Evolutionary conservation across 2,113 vertebrate species (phyloP), one percentile per base, ranked within the genome.

Genomic region (Alexandromys fortis): DNA sequence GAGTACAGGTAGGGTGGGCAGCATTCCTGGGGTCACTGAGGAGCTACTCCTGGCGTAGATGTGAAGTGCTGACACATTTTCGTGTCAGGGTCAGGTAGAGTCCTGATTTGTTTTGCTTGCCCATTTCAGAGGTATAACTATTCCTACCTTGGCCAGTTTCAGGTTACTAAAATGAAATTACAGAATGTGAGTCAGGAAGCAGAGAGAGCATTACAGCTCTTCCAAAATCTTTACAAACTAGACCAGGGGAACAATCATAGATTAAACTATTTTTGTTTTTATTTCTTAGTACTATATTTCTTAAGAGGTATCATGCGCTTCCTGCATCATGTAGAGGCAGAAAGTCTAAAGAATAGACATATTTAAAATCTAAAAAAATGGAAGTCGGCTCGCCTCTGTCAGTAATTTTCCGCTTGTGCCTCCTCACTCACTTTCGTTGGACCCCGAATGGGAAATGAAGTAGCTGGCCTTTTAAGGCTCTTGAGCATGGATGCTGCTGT

Each of bases 381-480:
- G 14, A 16, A 30, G 2, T 79, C 87, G 63, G 5, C 76, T 83
- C 45, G 58, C 86, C 42, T 83, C 78, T 55, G 26, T 47, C 68
- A 58, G 2, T 89, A 61, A 90, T 70, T 21, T 89, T 24, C 28
- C 42, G 35, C 9, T 72, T 94, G 91, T 49, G 72, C 35, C 52
- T 76, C 75, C 35, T 87, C 21, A 10, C 38, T 96, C 83, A 35
- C 77, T 83, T 85, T 92, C 35, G 68, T n/a, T 92, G 86, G 73
- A 58, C 61, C 35, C 28, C 2, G 3, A 47, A 58, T 65, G 35
- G n/a, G 38, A 65, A 90, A 89, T 19, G 72, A 73, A 58, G 81
- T 83, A 79, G 89, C 91, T 94, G 82, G 72, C 82, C 47, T 96
- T 95, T 97, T 95, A 96, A 97, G 82, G 52, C 68, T 94, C 81